A percentile compares a stretch with the other conserved stretches of the same genome.
These are phyloP conservation scores for Dorcus parallelipipedus DNA, from an alignment of 2,888 invertebrate species.

Conservation along the genomic window DNA sequence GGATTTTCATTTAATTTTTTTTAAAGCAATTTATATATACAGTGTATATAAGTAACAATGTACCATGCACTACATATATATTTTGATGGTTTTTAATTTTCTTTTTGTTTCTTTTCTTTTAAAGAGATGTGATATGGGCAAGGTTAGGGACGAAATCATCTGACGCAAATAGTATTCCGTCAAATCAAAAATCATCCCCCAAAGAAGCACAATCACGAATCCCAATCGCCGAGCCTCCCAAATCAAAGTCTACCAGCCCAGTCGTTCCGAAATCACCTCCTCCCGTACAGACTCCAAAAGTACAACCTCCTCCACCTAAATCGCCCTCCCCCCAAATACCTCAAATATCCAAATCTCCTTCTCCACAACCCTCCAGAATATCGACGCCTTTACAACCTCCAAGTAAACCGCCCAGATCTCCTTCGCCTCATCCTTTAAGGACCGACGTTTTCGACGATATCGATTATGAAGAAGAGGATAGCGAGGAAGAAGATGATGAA, in stretches of 20 bases:
- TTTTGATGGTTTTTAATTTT: slow-evolving; percentile 17
- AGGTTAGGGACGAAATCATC: slow-evolving; percentile 27
- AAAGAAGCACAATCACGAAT: slow-evolving; percentile 13
- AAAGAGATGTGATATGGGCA: slow-evolving; percentile 36
- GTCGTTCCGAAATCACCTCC: not conserved
- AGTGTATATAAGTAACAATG: too few relatives aligned
- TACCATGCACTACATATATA: too few relatives aligned
- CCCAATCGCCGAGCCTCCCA: slow-evolving; percentile 16
- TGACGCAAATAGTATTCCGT: not conserved
- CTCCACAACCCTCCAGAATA: slow-evolving; percentile 14
- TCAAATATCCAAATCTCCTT: slow-evolving; percentile 5
- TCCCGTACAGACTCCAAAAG: not conserved
- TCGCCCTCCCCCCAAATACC: not conserved
- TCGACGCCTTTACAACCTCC: slow-evolving; percentile 29
- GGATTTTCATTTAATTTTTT: too few relatives aligned
- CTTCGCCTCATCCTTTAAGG: slow-evolving; percentile 38
- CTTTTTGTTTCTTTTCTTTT: slow-evolving; percentile 33
- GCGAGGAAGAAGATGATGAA: slow-evolving; percentile 24
- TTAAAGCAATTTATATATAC: too few relatives aligned
- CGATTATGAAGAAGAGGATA: slow-evolving; percentile 25
- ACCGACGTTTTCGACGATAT: slow-evolving; percentile 34
- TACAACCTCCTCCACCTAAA: not conserved
- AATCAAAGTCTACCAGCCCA: slow-evolving; percentile 5
- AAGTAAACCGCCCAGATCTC: slow-evolving; percentile 40
- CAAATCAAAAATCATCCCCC: slow-evolving; percentile 1